phyloP scores from a whole-genome alignment of 64 coral and sea anemone species.

The Acropora yongei region DNA sequence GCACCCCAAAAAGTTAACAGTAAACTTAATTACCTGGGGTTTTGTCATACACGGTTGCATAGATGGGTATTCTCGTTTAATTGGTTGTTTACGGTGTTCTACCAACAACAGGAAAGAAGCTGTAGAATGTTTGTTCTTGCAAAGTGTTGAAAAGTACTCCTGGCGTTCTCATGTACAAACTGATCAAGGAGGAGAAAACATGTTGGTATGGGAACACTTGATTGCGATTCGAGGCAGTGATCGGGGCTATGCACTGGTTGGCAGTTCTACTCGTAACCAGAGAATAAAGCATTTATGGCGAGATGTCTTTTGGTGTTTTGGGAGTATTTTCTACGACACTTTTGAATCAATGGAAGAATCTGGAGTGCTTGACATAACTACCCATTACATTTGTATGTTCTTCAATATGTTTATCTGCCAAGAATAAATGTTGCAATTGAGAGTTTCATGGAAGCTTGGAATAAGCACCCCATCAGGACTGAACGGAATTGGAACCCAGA shows the following conservation, averaged over 20 bases:
- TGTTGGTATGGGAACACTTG: not conserved
- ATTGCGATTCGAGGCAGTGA: not conserved
- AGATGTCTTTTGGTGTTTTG: conserved; percentile 56
- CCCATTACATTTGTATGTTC: conserved; percentile 22
- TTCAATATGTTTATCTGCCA: conserved; percentile 22
- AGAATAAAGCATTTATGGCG: conserved; percentile 55
- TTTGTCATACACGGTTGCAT: too few species aligned
- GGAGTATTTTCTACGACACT: conserved; percentile 18
- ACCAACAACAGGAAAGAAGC: conserved; percentile 38
- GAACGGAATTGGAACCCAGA: not conserved
- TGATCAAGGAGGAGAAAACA: not conserved
- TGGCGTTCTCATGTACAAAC: not conserved
- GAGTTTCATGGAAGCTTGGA: conserved; percentile 12
- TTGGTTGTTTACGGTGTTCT: not conserved
- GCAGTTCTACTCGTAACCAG: conserved; percentile 32
- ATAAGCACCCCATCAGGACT: conserved; percentile 27
- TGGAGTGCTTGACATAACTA: conserved; percentile 12
- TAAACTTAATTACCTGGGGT: too few species aligned
- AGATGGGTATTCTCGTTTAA: too few species aligned
- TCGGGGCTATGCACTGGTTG: not conserved
- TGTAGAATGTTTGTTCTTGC: not conserved
- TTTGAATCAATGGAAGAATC: conserved; percentile 62
- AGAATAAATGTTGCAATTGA: conserved; percentile 35
- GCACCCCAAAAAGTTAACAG: too few species aligned
- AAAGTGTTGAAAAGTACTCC: not conserved